These are phyloP conservation scores for Rutilus rutilus DNA, from an alignment of 2,113 vertebrate species.

Conservation along the genomic window DNA sequence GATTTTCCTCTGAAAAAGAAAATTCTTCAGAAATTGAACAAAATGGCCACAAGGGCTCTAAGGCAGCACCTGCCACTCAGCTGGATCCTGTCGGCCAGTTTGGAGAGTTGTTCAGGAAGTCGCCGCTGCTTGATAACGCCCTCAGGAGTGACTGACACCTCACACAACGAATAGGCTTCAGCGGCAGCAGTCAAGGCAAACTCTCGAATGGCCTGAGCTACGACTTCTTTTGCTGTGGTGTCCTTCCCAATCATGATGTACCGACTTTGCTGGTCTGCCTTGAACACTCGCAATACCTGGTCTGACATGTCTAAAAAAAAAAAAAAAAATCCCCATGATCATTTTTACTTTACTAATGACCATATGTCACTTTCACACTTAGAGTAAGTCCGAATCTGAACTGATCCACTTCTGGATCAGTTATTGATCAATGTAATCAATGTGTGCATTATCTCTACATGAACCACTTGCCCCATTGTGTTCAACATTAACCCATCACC, in stretches of 20 bases:
- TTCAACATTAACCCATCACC: neutral
- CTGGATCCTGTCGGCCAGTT: slow-evolving; percentile 96
- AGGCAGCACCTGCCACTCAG: slow-evolving; percentile 89
- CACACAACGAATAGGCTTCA: slow-evolving; percentile 92
- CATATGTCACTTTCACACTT: neutral
- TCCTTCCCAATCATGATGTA: slow-evolving; percentile 99
- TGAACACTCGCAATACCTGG: slow-evolving; percentile 94
- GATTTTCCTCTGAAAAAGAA: neutral
- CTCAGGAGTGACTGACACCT: slow-evolving; percentile 96
- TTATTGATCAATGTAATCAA: neutral
- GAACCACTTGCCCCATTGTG: neutral
- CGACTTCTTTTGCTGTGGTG: slow-evolving; percentile 96
- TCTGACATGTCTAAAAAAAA: slow-evolving; percentile 87
- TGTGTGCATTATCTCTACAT: neutral
- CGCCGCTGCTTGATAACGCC: slow-evolving; percentile 96
- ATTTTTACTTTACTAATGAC: neutral
- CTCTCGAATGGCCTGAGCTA: slow-evolving; percentile 93
- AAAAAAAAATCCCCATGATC: neutral
- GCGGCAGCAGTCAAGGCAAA: slow-evolving; percentile 90
- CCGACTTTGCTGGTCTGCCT: slow-evolving; percentile 96
- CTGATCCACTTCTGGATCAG: neutral
- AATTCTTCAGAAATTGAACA: neutral
- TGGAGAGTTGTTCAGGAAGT: slow-evolving; percentile 95
- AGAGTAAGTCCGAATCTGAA: neutral
- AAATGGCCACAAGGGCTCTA: neutral